Base-by-base conservation (phyloP, 2,888 invertebrate species). In the Prosapia bicincta region DNA sequence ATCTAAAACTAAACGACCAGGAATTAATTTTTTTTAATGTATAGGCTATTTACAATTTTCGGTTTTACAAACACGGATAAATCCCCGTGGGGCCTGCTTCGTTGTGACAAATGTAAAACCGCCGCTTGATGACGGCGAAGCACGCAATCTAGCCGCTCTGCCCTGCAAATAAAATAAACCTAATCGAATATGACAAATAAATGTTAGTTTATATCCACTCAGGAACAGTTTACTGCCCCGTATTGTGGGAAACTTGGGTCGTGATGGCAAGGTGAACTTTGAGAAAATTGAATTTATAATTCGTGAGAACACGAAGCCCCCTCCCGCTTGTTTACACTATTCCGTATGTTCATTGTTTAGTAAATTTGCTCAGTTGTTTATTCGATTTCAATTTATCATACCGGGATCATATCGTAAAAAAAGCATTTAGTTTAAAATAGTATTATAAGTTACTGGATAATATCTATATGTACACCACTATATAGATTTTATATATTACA, bases 251-350 rank as follows among this genome's bases (percentile, higher is more conserved):
- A 54, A 54, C 54, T 20, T 20, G 54, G 54, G 13, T 54, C 54
- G 54, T 54, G 54, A 54, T 54, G 10, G 3, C 20, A 3, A 54
- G 54, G 3, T 54, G 54, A 54, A 54, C 54, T 54, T 54, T 54
- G 54, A 54, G 54, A 54, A 54, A 54, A 54, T 54, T 54, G 54
- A 54, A 54, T 54, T 54, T 54, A 54, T 54, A 54, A 54, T 54
- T 54, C 54, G 54, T 54, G 54, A 54, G 54, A 54, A 54, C 54
- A 54, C 54, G 54, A 54, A 20, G 54, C 54, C 54, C 54, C 20
- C 54, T 20, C 20, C 54, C 20, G 38, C 54, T 54, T 54, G 54
- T 54, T 54, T 38, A 38, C 13, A 38, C 38, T 54, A 20, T 20
- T 54, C n/a, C n/a, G n/a, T n/a, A n/a, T n/a, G n/a, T n/a, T n/a